Percentiles rank a stretch among this genome's conserved stretches.
Evolutionary conservation across 1,140 invertebrate species (phyloP).

Genomic region (Spodoptera frugiperda): DNA sequence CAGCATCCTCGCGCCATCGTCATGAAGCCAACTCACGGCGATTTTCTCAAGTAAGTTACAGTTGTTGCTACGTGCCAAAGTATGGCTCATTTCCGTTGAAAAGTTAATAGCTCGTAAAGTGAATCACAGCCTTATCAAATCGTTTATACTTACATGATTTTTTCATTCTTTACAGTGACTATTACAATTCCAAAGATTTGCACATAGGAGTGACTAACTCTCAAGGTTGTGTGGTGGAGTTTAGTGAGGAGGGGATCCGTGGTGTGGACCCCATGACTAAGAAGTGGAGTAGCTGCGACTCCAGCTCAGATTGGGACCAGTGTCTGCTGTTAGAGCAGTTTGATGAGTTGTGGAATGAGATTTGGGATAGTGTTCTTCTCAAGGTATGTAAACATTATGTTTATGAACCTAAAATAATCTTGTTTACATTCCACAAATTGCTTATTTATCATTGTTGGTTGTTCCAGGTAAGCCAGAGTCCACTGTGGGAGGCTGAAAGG

Average conservation of each 20-base stretch:
- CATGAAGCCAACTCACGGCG: conserved; percentile 92
- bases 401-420: conserved; percentile 1
- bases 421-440: neutral
- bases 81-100: neutral
- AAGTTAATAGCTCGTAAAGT: conserved; percentile 49
- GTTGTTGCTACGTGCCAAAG: conserved; percentile 19
- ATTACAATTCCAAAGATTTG: conserved; percentile 92
- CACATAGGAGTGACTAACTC: conserved; percentile 94
- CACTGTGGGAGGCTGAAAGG: conserved; percentile 88
- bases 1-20: conserved; percentile 91
- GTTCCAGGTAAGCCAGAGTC: conserved; percentile 87
- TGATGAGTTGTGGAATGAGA: conserved; percentile 89
- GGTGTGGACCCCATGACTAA: conserved; percentile 76
- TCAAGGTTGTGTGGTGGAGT: conserved; percentile 91
- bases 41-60: conserved; percentile 91
- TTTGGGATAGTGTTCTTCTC: conserved; percentile 91
- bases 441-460: conserved; percentile 38
- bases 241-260: conserved; percentile 90
- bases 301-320: conserved; percentile 88
- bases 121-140: conserved; percentile 60
- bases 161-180: conserved; percentile 88
- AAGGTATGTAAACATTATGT: conserved; percentile 78
- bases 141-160: conserved; percentile 43
- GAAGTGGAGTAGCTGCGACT: conserved; percentile 75
- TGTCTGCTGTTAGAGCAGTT: conserved; percentile 90